Evolutionary conservation across 2,113 vertebrate species (phyloP).

Genomic region (Promerops cafer): DNA sequence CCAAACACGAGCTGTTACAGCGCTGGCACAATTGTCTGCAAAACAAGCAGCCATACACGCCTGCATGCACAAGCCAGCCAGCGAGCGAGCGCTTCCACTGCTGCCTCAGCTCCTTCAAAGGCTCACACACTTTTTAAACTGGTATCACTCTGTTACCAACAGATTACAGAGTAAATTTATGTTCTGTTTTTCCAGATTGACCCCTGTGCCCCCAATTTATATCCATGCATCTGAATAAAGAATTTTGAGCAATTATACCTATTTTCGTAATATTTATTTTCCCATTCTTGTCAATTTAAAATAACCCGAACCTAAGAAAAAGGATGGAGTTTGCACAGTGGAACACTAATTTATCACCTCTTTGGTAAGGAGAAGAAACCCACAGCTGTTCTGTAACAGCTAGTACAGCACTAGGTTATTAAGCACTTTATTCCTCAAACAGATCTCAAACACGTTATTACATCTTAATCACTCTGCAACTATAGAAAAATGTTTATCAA

Average conservation of each 20-base stretch:
- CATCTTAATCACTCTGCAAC: not conserved
- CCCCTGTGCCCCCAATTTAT: not conserved
- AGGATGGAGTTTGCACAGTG: not conserved
- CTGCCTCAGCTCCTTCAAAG: not conserved
- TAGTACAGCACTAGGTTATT: fast-evolving
- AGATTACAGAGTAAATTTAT: not conserved
- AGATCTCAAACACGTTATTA: not conserved
- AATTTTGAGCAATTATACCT: not conserved
- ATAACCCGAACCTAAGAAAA: not conserved
- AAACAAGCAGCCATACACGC: not conserved
- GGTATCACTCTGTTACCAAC: not conserved
- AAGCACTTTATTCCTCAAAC: not conserved
- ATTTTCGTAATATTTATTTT: not conserved
- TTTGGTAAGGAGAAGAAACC: not conserved
- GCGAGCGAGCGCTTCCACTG: not conserved
- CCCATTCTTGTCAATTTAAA: not conserved
- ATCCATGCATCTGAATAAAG: not conserved
- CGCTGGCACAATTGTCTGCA: not conserved
- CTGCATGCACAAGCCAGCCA: not conserved
- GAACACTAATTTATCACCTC: not conserved
- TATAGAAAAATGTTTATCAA: not conserved
- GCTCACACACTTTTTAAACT: not conserved
- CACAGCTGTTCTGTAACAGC: not conserved
- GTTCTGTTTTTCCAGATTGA: not conserved
- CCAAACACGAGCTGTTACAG: not conserved